Percentiles rank a stretch among this genome's conserved stretches.
These are phyloP conservation scores for Lepisosteus osseus DNA, from an alignment of 2,113 vertebrate genomes.

Conservation along the genomic window DNA sequence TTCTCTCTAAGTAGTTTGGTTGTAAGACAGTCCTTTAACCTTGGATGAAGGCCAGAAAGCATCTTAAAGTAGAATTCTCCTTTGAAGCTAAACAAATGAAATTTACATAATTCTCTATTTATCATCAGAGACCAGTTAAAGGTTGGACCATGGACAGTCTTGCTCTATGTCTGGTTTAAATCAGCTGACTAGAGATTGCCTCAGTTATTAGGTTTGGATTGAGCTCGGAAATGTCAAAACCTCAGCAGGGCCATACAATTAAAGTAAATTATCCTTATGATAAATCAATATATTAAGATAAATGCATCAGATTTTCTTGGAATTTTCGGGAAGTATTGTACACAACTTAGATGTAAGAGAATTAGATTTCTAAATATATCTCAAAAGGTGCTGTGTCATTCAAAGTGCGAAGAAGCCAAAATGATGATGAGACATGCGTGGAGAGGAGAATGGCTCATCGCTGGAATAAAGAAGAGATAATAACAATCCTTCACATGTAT, in stretches of 20 bases:
- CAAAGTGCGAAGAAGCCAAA: background rate
- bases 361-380: background rate
- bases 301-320: background rate
- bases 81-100: conserved; percentile 6
- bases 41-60: background rate
- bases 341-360: background rate
- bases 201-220: conserved; percentile 25
- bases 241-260: conserved; percentile 13
- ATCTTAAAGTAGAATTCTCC: background rate
- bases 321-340: background rate
- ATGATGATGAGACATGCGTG: too few relatives aligned
- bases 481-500: too few relatives aligned
- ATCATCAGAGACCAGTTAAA: conserved; percentile 9
- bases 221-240: conserved; percentile 2
- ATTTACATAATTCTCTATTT: conserved; percentile 19
- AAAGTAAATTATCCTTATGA: conserved; percentile 20
- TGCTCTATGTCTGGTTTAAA: conserved; percentile 22
- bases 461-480: too few relatives aligned
- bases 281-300: conserved; percentile 13
- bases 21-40: too few relatives aligned
- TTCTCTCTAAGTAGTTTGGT: too few relatives aligned
- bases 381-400: background rate
- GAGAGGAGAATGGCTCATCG: too few relatives aligned
- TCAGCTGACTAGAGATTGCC: conserved; percentile 12
- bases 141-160: conserved; percentile 8